Evolutionary conservation across 2,797 vertebrate genomes (phyloP).

Genomic region (Poecile montanus): DNA sequence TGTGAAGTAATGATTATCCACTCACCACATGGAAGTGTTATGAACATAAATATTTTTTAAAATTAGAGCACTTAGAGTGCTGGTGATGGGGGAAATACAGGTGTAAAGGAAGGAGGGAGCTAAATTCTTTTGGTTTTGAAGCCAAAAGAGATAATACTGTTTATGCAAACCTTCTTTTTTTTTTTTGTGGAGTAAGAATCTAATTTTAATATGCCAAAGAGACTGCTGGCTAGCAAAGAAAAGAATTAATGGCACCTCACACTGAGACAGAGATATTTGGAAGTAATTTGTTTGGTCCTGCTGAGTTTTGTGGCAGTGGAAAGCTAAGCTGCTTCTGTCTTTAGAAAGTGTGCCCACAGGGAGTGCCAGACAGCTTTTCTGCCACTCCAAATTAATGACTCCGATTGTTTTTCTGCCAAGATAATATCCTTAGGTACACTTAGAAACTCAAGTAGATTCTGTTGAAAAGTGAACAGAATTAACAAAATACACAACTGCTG

Average conservation of each 20-base stretch:
- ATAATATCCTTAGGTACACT: slow-evolving; percentile 39
- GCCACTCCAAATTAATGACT: slow-evolving; percentile 20
- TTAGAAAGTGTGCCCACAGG: slow-evolving; percentile 1
- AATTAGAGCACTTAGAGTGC: not conserved
- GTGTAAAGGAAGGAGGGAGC: not conserved
- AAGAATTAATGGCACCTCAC: slow-evolving; percentile 27
- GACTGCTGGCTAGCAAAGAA: slow-evolving; percentile 18
- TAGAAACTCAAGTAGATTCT: slow-evolving; percentile 14
- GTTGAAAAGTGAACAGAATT: not conserved
- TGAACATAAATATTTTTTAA: not conserved
- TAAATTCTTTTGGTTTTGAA: not conserved
- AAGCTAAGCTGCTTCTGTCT: slow-evolving; percentile 15
- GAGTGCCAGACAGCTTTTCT: slow-evolving; percentile 44
- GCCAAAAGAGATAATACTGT: not conserved
- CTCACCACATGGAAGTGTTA: not conserved
- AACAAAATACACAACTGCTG: not conserved
- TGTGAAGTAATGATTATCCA: not conserved
- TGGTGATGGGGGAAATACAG: not conserved
- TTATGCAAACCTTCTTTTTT: not conserved
- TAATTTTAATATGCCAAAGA: slow-evolving; percentile 8
- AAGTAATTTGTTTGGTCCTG: slow-evolving; percentile 41
- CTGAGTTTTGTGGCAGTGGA: slow-evolving; percentile 35
- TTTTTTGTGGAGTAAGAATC: not conserved
- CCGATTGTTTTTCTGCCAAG: slow-evolving; percentile 14
- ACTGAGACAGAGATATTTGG: slow-evolving; percentile 14